Percentiles rank a stretch among this genome's conserved stretches.
phyloP scores from a whole-genome alignment of 1,140 invertebrate species.

The Zaprionus kolodkinae region DNA sequence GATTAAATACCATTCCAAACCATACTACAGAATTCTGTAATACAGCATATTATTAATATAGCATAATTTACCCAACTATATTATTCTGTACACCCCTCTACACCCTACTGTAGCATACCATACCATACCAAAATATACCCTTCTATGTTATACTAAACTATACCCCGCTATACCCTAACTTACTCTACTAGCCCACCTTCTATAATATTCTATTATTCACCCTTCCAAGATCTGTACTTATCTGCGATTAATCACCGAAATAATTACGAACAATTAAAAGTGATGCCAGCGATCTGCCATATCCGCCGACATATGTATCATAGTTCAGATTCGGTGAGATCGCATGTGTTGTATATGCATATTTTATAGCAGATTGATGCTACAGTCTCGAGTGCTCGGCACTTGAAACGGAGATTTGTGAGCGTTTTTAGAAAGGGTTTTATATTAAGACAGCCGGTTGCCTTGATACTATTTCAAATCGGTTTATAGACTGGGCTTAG shows the following conservation, averaged over 20 bases:
- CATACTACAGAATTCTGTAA: no score
- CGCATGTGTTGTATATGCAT: not conserved
- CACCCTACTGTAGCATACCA: not conserved
- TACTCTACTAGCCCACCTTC: not conserved
- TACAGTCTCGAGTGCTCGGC: conserved; percentile 24
- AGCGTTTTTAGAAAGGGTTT: conserved; percentile 42
- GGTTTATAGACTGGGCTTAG: not conserved
- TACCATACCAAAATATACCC: not conserved
- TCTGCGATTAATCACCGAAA: not conserved
- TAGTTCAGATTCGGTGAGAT: conserved; percentile 18
- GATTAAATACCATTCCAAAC: no score
- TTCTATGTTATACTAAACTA: not conserved
- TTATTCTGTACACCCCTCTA: not conserved
- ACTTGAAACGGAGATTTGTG: conserved; percentile 1
- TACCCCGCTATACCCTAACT: not conserved
- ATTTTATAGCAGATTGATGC: conserved; percentile 32
- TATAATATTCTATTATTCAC: not conserved
- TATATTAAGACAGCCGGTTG: conserved; percentile 14
- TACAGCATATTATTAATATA: no score
- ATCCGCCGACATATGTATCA: conserved; percentile 10
- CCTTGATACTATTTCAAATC: conserved; percentile 29
- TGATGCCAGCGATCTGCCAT: not conserved
- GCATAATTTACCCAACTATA: not conserved
- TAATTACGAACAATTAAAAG: conserved; percentile 22
- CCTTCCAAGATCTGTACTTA: not conserved